phyloP scores from a whole-genome alignment of 2,888 invertebrate genomes.

The Biston betularia region DNA sequence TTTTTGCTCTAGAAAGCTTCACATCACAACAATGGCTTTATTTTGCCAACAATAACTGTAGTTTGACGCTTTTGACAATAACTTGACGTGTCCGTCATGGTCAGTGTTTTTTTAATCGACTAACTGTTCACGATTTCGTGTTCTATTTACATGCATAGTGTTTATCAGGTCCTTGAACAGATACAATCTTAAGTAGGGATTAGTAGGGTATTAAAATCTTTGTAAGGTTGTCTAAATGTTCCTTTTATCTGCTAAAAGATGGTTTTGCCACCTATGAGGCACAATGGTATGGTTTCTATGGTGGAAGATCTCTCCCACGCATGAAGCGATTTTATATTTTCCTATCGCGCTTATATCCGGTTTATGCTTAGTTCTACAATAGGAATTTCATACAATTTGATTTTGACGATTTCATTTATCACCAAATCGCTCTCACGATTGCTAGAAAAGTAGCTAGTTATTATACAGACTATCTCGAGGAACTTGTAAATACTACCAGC shows the following conservation, averaged over 20 bases:
- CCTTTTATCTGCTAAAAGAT: constrained; percentile 57
- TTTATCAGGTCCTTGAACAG: constrained; percentile 71
- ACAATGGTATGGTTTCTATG: constrained; percentile 63
- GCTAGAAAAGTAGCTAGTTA: not conserved
- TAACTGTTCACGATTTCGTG: constrained; percentile 73
- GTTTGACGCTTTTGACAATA: constrained; percentile 56
- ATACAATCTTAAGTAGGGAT: constrained; percentile 82
- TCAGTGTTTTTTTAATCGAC: constrained; percentile 64
- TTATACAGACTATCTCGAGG: no score
- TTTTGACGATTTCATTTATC: not conserved
- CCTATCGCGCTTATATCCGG: constrained; percentile 62
- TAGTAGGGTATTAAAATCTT: constrained; percentile 69
- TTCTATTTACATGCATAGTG: constrained; percentile 76
- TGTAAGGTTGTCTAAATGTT: constrained; percentile 69
- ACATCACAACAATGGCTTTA: constrained; percentile 72
- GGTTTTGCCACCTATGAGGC: constrained; percentile 70
- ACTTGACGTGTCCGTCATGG: constrained; percentile 53
- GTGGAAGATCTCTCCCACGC: constrained; percentile 74
- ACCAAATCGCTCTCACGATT: not conserved
- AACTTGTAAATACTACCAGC: no score
- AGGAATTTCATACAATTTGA: not conserved
- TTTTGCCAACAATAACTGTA: constrained; percentile 85
- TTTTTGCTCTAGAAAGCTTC: constrained; percentile 71
- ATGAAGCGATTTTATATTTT: constrained; percentile 56
- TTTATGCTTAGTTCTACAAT: constrained; percentile 18